A percentile compares a stretch with the other conserved stretches of the same genome.
Conservation (phyloP, 2,113 vertebrate genomes). For the Speoplatyrhinus poulsoni region DNA sequence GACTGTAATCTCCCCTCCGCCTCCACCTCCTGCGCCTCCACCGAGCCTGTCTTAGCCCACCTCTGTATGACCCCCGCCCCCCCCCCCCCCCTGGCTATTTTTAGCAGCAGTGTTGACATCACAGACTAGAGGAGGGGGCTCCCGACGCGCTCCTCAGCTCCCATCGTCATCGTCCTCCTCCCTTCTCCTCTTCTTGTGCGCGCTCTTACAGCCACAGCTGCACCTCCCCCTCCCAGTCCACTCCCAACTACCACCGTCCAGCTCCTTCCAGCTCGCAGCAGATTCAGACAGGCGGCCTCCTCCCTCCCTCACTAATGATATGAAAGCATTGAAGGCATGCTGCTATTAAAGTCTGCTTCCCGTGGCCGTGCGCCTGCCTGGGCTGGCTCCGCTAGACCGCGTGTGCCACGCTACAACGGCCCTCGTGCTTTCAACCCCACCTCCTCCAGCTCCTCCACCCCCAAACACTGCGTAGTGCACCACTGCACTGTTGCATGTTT, state of each 20-base stretch:
- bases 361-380: constrained; percentile 13
- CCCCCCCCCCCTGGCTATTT: constrained; percentile 71
- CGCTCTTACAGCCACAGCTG: constrained; percentile 65
- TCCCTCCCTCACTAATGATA: constrained; percentile 40
- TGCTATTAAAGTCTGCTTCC: constrained; percentile 34
- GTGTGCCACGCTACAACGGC: constrained; percentile 14
- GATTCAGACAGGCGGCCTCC: background rate
- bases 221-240: constrained; percentile 32
- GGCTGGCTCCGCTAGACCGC: constrained; percentile 13
- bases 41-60: constrained; percentile 6
- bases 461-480: constrained; percentile 51
- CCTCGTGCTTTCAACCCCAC: background rate
- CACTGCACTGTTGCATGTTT: constrained; percentile 61
- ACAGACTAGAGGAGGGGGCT: constrained; percentile 56
- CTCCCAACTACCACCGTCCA: background rate
- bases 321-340: constrained; percentile 23
- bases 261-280: background rate
- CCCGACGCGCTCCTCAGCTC: constrained; percentile 57
- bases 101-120: constrained; percentile 81
- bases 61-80: constrained; percentile 10
- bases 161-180: constrained; percentile 48
- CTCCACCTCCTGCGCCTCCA: constrained; percentile 21
- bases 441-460: constrained; percentile 20
- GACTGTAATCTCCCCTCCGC: constrained; percentile 16
- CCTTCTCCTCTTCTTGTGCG: constrained; percentile 46